Evolutionary conservation across 2,797 vertebrate species (phyloP).

Genomic region (Chelon labrosus): DNA sequence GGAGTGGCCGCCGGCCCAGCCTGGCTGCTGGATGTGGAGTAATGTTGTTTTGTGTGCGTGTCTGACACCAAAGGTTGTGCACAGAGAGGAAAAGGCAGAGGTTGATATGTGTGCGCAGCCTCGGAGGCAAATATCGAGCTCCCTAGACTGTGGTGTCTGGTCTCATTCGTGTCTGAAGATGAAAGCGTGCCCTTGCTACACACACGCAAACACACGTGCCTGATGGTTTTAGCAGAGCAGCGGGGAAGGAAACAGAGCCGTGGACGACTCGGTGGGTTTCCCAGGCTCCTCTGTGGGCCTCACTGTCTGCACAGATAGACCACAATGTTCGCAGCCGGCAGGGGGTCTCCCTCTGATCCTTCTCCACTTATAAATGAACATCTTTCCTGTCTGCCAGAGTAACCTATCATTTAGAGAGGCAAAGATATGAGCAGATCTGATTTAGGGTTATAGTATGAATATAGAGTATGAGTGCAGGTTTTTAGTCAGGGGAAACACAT

Average conservation of each 20-base stretch:
- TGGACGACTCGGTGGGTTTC: conserved; percentile 60
- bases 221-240: conserved; percentile 64
- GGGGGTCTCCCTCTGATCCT: conserved; percentile 52
- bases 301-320: conserved; percentile 60
- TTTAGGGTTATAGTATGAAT: neutral
- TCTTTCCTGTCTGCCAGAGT: conserved; percentile 15
- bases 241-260: conserved; percentile 38
- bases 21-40: conserved; percentile 41
- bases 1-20: conserved; percentile 48
- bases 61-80: conserved; percentile 60
- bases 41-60: conserved; percentile 45
- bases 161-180: conserved; percentile 76
- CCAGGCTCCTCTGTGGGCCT: conserved; percentile 47
- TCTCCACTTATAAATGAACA: conserved; percentile 25
- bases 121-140: conserved; percentile 76
- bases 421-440: conserved; percentile 7
- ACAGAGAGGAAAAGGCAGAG: conserved; percentile 35
- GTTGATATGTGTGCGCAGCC: conserved; percentile 57
- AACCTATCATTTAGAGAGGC: conserved; percentile 8
- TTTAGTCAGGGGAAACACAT: conserved; percentile 1
- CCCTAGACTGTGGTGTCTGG: conserved; percentile 69
- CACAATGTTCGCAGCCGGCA: conserved; percentile 60
- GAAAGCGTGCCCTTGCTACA: conserved; percentile 61
- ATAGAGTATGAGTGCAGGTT: neutral
- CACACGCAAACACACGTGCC: conserved; percentile 22